Evolutionary conservation across 2,797 vertebrate species (phyloP), one percentile per base, ranked within the genome.

Genomic region (Hipposideros larvatus): DNA sequence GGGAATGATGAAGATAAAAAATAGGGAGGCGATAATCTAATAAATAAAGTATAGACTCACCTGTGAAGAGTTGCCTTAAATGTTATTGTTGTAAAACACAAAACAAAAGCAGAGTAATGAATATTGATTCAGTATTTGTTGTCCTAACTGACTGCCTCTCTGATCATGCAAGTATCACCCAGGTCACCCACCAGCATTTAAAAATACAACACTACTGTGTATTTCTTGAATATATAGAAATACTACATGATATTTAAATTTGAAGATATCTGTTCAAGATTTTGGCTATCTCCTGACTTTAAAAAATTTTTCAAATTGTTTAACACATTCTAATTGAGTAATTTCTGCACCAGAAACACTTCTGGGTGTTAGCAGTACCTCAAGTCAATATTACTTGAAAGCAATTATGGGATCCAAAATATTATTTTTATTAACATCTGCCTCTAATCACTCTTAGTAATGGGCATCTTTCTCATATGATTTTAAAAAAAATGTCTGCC

Each of bases 401-500:
- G 57, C 5, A 95, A 48, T 65, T 37, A 90, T 63, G n/a, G 16
- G 21, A 88, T 78, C 41, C 11, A n/a, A 95, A 94, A 86, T 86
- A 65, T 26, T 86, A 5, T 77, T 92, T 85, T 90, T 11, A 83
- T 51, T 71, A 86, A 79, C 71, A 79, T 18, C 28, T 16, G 6
- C 16, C 31, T 94, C 11, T 6, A 91, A 28, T 55, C 26, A 91
- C 21, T 90, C 7, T 86, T 68, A 57, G 15, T 90, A 79, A 53
- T 51, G 5, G 37, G 18, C 41, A 74, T 4, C 1, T 51, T 96
- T 61, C 43, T 93, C 63, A 57, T 34, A 2, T 84, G 18, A 79
- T 4, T 73, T 55, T 3, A 79, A 57, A 94, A 96, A 96, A 96
- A 96, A 96, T 11, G 15, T 87, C 51, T 94, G 19, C 83, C 71